Percentiles rank a stretch among this genome's conserved stretches.
Conservation (phyloP, 2,888 invertebrate species). For the Patella pellucida region DNA sequence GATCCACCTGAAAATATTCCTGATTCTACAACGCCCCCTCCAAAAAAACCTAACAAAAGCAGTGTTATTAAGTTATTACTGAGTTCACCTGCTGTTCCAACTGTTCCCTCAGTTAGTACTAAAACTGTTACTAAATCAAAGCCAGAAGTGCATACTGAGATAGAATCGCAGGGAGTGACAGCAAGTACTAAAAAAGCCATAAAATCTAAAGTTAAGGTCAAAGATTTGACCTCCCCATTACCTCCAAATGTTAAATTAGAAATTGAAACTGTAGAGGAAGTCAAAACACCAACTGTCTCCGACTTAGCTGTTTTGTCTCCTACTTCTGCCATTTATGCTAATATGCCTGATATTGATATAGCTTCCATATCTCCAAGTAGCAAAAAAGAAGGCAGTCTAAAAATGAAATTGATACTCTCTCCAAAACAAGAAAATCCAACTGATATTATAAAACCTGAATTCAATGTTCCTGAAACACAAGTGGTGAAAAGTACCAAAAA, state of each 20-base stretch:
- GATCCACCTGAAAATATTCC: constrained; percentile 1
- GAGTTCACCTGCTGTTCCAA: constrained; percentile 54
- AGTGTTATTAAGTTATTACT: constrained; percentile 63
- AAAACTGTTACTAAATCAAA: constrained; percentile 37
- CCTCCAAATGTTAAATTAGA: neutral
- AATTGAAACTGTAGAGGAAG: neutral
- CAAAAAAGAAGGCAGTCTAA: constrained; percentile 29
- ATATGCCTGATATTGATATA: constrained; percentile 3
- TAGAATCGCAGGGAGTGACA: neutral
- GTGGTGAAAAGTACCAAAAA: constrained; percentile 73
- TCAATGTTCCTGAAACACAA: constrained; percentile 24
- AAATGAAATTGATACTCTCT: constrained; percentile 41
- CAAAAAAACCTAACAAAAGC: constrained; percentile 25
- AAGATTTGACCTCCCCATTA: constrained; percentile 9
- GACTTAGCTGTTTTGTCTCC: neutral
- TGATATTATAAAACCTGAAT: neutral
- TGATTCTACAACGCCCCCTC: constrained; percentile 3
- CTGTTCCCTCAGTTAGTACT: constrained; percentile 46
- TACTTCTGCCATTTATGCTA: neutral
- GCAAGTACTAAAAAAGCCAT: constrained; percentile 13
- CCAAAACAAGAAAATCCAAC: constrained; percentile 27
- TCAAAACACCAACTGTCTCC: neutral
- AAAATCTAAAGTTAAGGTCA: constrained; percentile 35
- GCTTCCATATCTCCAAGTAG: neutral
- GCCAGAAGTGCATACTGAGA: constrained; percentile 15